Base-by-base conservation (phyloP, 2,113 vertebrate species). In the Ceuthmochares aereus region DNA sequence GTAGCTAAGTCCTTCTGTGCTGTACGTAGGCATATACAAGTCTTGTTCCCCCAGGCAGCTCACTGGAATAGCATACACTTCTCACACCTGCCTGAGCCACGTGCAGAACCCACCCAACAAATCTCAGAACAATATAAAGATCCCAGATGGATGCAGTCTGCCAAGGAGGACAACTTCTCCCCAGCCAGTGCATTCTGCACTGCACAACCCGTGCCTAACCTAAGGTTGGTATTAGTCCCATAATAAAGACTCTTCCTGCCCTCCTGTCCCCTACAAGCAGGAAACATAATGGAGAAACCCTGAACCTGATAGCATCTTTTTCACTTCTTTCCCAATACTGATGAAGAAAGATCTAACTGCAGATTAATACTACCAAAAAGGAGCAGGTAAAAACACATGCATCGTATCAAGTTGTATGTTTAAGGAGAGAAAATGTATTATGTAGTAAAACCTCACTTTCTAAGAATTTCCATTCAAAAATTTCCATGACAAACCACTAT, bases 401-500 rank as follows among this genome's bases (percentile, higher is more conserved):
- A 55, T 36, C 42, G 9, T 30, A 85, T 40, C 51, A 74, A 54
- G 29, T 12, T 70, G 32, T 47, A 63, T 0, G 2, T n/a, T 75
- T 87, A 62, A 26, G 7, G 21, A 89, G 34, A 32, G 36, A 93
- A 94, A 85, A 94, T 3, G 18, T 67, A 79, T 54, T 85, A 23
- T 14, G 55, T 25, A 84, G 45, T 49, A 64, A 2, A 88, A 52
- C 27, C 56, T 86, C 47, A 59, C 49, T 92, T 94, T 88, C 56
- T 78, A 78, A 72, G 85, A 86, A 88, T 63, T 84, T 88, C 73
- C 76, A 92, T 72, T 58, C 72, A 78, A 90, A 90, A 93, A 43
- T 30, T 47, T 81, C 47, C 67, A 75, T 43, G 73, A 96, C 85
- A 96, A 92, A 95, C 63, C 72, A 84, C 85, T 92, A 64, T 84